Base-by-base conservation (phyloP, 2,797 vertebrate genomes). In the Salmo trutta region DNA sequence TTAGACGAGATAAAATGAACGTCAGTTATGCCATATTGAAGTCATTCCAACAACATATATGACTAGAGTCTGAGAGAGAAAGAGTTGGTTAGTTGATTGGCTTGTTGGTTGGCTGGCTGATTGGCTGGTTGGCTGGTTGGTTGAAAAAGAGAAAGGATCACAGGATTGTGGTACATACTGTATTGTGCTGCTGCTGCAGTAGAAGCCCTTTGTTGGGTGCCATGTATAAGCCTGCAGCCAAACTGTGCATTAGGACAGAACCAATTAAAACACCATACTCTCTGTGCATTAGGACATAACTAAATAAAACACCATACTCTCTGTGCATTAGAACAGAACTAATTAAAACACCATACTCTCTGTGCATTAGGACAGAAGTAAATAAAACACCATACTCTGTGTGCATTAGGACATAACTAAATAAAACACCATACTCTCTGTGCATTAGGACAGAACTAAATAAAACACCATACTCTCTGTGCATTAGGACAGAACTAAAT, bases 191-290 rank as follows among this genome's bases (percentile, higher is more conserved):
- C 62, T 17, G 21, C 2, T 62, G 56, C 56, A 62, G 56, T 24
- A 78, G 41, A 41, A 71, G 77, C 74, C 67, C 79, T 84, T 74
- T 80, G 68, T 77, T 79, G 56, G 70, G 81, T 87, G 77, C 82
- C 83, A 81, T 85, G 77, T 81, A 76, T 68, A 69, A 56, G 87
- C 92, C 90, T 88, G 85, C 75, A 91, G 93, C 80, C 75, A 93
- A 93, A 93, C 79, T 89, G 83, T 90, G 90, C 92, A 92, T 94
- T 92, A 93, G 85, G 88, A 81, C 85, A 82, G 85, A 80, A 47
- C 41, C 8, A 41, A 89, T 84, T 86, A 85, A 89, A 89, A 52
- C 78, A 84, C 85, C 79, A 82, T 80, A 66, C 16, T 56, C 16
- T 4, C 2, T 53, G 52, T 53, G 52, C 52, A 53, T 31, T 31